Percentiles rank a stretch among this genome's conserved stretches.
phyloP scores from a whole-genome alignment of 2,888 invertebrate genomes.

The Cosmopolites sordidus region DNA sequence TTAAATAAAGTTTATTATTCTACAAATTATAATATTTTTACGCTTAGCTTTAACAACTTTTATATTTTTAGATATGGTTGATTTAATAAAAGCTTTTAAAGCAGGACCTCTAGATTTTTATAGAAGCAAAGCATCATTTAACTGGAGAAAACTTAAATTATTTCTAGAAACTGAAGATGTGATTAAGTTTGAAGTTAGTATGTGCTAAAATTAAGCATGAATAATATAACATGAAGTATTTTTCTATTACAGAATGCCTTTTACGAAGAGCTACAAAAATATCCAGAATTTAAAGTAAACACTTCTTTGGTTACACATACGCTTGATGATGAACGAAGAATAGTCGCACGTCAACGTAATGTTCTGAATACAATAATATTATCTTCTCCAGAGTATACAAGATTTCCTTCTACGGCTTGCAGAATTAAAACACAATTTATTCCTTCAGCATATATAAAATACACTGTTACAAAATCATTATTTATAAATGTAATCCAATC shows the following conservation, averaged over 20 bases:
- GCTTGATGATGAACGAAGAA: slow-evolving; percentile 49
- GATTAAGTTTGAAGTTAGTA: slow-evolving; percentile 51
- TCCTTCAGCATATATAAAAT: slow-evolving; percentile 62
- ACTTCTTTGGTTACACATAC: slow-evolving; percentile 7
- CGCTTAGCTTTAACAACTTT: neutral
- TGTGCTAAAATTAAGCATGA: no score
- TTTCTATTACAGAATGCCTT: slow-evolving; percentile 36
- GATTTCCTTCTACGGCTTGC: slow-evolving; percentile 46
- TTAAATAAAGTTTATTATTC: no score
- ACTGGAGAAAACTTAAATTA: slow-evolving; percentile 60
- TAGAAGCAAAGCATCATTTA: slow-evolving; percentile 61
- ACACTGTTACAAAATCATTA: slow-evolving; percentile 59
- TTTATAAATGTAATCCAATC: slow-evolving; percentile 62
- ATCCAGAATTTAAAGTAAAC: slow-evolving; percentile 34
- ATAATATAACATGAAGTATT: slow-evolving; percentile 10
- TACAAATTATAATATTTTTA: no score
- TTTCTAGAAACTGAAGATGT: slow-evolving; percentile 53
- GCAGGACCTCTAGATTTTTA: slow-evolving; percentile 61
- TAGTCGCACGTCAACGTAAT: slow-evolving; percentile 58
- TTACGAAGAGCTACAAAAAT: slow-evolving; percentile 33
- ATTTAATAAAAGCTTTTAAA: slow-evolving; percentile 57
- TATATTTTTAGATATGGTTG: slow-evolving; percentile 36
- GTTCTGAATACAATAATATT: slow-evolving; percentile 63
- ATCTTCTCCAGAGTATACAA: slow-evolving; percentile 53
- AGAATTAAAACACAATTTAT: slow-evolving; percentile 59